Evolutionary conservation across 2,888 invertebrate species (phyloP), one percentile per base, ranked within the genome.

Genomic region (Clostera curtula): DNA sequence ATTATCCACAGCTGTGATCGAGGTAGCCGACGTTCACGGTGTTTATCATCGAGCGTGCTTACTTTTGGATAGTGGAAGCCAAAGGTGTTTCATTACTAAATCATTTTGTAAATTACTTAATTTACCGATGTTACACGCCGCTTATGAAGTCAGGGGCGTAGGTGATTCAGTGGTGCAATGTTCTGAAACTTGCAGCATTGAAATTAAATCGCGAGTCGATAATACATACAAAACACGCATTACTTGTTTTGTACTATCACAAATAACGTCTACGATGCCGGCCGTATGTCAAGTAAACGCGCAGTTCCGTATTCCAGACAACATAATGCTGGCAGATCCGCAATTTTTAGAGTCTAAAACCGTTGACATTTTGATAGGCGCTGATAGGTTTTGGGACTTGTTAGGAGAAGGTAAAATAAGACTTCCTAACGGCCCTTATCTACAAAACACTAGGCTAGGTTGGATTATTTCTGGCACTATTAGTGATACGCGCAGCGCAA

Each of bases 1-100:
- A 23, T 15, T 28, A 10, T 33, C 21, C 5, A 33, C 32, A n/a
- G 28, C 32, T 2, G n/a, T 29, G 13, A 17, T 33, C 25, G 32
- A 33, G 9, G 19, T 33, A 6, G 16, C 8, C 14, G 32, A 19
- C 20, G 20, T 1, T 28, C 19, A 29, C n/a, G 19, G 19, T 9
- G 1, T 5, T 4, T 27, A 24, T 18, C 18, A 24, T 7, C 20
- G 24, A 27, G 31, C 21, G 6, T 24, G 31, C 7, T 25, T 25
- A 16, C 19, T 29, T 12, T 12, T 29, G 19, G 25, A 33, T 19
- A 33, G 18, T 5, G 29, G 26, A 5, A 33, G 32, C 4, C 32
- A 33, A 12, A 25, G 25, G 13, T 12, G 26, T 17, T 24, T 31
- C 8, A 31, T 27, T 14, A 12, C 31, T 2, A 12, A 24, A 24